Percentiles rank a stretch among this genome's conserved stretches.
These are phyloP conservation scores for Plecotus auritus DNA, from an alignment of 2,113 vertebrate genomes.

Conservation along the genomic window DNA sequence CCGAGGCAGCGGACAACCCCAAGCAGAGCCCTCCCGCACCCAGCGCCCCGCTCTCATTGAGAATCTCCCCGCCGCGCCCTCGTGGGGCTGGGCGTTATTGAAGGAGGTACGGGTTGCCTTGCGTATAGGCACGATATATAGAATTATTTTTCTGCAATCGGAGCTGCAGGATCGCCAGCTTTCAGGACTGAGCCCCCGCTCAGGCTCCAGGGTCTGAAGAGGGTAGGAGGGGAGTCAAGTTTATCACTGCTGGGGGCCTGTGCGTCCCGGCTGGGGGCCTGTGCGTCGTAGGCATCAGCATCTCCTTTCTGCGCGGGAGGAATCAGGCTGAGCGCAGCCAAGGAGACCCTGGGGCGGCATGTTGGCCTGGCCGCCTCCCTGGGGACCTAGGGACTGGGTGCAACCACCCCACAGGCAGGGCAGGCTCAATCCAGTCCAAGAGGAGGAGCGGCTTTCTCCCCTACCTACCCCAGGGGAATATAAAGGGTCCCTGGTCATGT, in stretches of 20 bases:
- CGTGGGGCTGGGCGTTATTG: not conserved
- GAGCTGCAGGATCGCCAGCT: not conserved
- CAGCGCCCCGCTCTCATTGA: accelerated
- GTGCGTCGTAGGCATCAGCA: not conserved
- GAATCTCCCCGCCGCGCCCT: no score
- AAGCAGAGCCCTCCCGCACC: not conserved
- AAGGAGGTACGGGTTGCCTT: not conserved
- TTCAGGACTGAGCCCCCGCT: not conserved
- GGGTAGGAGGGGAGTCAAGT: not conserved
- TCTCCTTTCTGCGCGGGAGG: accelerated
- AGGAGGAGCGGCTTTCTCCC: not conserved
- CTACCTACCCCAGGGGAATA: not conserved
- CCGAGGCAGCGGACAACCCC: not conserved
- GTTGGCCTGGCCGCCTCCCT: not conserved
- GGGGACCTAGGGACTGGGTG: not conserved
- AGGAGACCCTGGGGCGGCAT: not conserved
- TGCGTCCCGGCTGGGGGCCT: not conserved
- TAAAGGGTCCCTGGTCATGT: not conserved
- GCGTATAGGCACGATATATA: not conserved
- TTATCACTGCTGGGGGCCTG: not conserved
- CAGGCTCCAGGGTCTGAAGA: not conserved
- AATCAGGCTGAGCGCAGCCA: not conserved
- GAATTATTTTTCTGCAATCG: not conserved
- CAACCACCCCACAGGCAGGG: not conserved
- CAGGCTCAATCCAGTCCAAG: not conserved